phyloP scores from a whole-genome alignment of 2,797 vertebrate species.

The Limosa lapponica region DNA sequence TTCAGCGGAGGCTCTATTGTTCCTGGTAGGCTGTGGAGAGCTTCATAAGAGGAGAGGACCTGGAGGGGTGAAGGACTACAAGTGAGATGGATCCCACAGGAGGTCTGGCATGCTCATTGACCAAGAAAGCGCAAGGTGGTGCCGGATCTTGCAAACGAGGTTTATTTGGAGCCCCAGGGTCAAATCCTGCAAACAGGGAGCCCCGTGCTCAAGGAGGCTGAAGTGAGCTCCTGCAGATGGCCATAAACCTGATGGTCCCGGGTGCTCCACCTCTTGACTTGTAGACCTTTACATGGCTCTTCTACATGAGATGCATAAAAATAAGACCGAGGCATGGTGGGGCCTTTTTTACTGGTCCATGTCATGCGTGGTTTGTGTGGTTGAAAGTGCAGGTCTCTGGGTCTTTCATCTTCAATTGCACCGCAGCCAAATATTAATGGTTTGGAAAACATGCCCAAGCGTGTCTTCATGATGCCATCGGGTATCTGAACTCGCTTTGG shows the following conservation, averaged over 20 bases:
- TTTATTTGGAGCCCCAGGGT: neutral
- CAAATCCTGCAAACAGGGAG: neutral
- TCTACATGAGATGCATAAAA: fast-evolving
- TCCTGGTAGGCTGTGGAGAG: neutral
- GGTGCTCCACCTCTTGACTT: neutral
- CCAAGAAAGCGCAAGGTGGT: fast-evolving
- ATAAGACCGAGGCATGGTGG: fast-evolving
- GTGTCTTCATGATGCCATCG: fast-evolving
- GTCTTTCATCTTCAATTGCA: neutral
- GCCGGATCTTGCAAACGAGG: fast-evolving
- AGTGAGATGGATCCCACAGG: neutral
- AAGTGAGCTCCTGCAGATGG: fast-evolving
- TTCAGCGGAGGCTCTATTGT: neutral
- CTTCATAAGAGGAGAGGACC: neutral
- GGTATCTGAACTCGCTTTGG: neutral
- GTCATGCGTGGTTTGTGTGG: neutral
- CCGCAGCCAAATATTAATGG: neutral
- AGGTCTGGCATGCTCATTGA: fast-evolving
- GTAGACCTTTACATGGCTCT: fast-evolving
- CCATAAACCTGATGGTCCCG: neutral
- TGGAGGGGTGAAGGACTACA: neutral
- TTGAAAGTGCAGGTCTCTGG: neutral
- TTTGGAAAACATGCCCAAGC: neutral
- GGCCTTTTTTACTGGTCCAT: neutral
- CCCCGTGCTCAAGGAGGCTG: neutral